Evolutionary conservation across 2,888 invertebrate species (phyloP).

Genomic region (Heliconius aoede): DNA sequence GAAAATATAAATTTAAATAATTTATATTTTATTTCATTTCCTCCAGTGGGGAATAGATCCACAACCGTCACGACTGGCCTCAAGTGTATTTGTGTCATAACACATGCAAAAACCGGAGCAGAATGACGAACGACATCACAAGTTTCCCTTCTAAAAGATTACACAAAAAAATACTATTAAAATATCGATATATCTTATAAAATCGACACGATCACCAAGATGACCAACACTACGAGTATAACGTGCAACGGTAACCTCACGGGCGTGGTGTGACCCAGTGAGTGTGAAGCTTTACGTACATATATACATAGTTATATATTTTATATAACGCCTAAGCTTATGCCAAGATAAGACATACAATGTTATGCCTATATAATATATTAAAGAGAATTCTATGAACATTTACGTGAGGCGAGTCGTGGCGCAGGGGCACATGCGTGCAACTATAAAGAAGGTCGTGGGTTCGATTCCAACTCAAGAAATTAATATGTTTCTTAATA

Average conservation of each 20-base stretch:
- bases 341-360: background rate
- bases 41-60: no score
- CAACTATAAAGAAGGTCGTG: background rate
- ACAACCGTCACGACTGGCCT: no score
- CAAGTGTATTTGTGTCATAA: no score
- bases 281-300: constrained; percentile 1
- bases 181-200: constrained; percentile 5
- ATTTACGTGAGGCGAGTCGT: no score
- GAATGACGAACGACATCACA: background rate
- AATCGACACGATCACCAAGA: constrained; percentile 18
- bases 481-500: background rate
- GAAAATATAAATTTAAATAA: no score
- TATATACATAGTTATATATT: background rate
- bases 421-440: no score
- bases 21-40: no score
- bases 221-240: constrained; percentile 21
- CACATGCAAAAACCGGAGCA: no score
- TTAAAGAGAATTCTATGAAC: background rate
- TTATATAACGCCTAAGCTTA: constrained; percentile 10
- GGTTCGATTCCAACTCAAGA: background rate
- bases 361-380: background rate
- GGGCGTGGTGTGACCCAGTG: constrained; percentile 40
- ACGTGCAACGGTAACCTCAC: constrained; percentile 34
- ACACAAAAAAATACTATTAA: background rate
- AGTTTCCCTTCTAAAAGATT: background rate